Evolutionary conservation across 1,140 invertebrate genomes (phyloP).

Genomic region (Oryctes rhinoceros): DNA sequence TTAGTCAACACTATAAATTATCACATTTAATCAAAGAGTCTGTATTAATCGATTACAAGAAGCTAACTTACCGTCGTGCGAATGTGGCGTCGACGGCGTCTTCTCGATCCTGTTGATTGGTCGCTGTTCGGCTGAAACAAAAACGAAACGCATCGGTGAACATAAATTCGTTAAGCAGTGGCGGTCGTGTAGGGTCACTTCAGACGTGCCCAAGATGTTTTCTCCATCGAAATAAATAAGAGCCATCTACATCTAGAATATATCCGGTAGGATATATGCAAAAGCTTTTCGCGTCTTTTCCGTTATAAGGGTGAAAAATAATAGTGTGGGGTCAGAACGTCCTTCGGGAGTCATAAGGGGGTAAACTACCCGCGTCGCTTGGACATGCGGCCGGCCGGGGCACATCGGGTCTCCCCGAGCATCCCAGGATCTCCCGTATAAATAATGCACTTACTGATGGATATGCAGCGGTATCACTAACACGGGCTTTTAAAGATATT

Average conservation of each 20-base stretch:
- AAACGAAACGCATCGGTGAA: constrained; percentile 41
- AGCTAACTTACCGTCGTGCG: constrained; percentile 57
- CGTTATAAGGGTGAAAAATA: constrained; percentile 60
- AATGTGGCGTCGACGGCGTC: constrained; percentile 58
- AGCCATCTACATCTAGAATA: background rate
- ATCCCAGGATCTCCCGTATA: constrained; percentile 34
- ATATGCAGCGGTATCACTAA: constrained; percentile 43
- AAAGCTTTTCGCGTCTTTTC: constrained; percentile 49
- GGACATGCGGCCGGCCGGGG: constrained; percentile 53
- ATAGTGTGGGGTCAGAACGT: constrained; percentile 60
- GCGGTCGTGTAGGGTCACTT: background rate
- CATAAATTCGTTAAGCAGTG: constrained; percentile 31
- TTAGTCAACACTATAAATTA: no score
- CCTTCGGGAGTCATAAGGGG: constrained; percentile 60
- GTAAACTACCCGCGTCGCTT: constrained; percentile 59
- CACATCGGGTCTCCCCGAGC: constrained; percentile 5
- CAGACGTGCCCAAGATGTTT: background rate
- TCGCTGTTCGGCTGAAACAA: constrained; percentile 57
- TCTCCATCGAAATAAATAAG: constrained; percentile 9
- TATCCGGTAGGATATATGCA: constrained; percentile 58
- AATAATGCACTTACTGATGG: constrained; percentile 45
- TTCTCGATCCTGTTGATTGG: constrained; percentile 56
- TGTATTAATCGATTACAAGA: background rate
- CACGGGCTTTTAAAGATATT: constrained; percentile 40
- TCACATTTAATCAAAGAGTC: no score